Evolutionary conservation across 2,797 vertebrate genomes (phyloP).

Genomic region (Limnodromus scolopaceus): DNA sequence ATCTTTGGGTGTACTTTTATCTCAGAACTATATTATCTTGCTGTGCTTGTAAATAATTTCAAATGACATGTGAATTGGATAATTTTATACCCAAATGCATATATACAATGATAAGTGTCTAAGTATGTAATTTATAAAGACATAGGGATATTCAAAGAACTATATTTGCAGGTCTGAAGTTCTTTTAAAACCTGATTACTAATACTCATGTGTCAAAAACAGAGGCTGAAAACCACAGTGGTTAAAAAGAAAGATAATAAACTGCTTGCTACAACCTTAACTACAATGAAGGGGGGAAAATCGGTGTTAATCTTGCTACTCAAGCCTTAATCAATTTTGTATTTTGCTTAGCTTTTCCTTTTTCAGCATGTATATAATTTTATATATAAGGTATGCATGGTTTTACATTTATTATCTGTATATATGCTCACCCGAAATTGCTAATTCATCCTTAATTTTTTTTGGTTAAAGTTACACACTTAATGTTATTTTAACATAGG

Average conservation of each 20-base stretch:
- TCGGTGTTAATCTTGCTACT: constrained; percentile 28
- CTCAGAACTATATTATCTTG: neutral
- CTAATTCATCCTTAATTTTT: constrained; percentile 57
- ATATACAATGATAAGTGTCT: rapidly evolving
- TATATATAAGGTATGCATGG: neutral
- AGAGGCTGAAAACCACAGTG: neutral
- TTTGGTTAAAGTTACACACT: constrained; percentile 63
- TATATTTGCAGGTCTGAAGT: neutral
- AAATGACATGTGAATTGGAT: neutral
- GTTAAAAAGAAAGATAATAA: constrained; percentile 31
- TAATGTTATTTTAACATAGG: constrained; percentile 80
- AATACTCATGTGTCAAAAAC: neutral
- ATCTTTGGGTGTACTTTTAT: neutral
- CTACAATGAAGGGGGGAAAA: neutral
- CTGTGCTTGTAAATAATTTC: neutral
- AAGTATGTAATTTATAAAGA: neutral
- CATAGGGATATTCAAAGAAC: neutral
- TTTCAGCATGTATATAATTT: neutral
- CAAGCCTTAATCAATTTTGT: constrained; percentile 8
- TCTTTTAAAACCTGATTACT: neutral
- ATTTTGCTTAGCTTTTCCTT: constrained; percentile 35
- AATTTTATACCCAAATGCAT: neutral
- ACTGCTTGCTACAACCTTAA: constrained; percentile 39
- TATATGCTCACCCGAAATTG: neutral
- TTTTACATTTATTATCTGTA: constrained; percentile 17